Evolutionary conservation across 2,113 vertebrate species (phyloP).

Genomic region (Galeopterus variegatus): DNA sequence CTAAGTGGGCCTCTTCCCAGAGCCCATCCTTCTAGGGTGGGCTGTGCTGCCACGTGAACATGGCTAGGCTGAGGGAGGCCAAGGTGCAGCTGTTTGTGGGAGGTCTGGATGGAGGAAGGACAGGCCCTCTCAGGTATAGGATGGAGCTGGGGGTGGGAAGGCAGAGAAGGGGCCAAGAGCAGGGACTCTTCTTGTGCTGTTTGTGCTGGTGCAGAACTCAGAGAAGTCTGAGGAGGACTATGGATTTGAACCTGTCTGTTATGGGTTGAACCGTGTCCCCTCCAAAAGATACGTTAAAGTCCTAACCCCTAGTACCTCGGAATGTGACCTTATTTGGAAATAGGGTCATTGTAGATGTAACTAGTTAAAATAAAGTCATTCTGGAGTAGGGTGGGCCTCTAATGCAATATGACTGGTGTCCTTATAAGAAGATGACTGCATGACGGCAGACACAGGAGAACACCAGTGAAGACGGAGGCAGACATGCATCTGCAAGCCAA

Average conservation of each 20-base stretch:
- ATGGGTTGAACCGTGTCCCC: background rate
- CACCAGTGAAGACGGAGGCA: background rate
- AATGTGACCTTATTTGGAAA: background rate
- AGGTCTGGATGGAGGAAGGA: background rate
- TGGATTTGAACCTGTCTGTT: background rate
- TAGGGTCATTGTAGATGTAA: background rate
- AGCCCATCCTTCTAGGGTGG: background rate
- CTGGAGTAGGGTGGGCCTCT: background rate
- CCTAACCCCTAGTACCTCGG: background rate
- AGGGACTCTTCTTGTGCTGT: too few relatives aligned
- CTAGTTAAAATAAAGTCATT: background rate
- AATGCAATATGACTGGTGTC: background rate
- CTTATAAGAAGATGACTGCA: background rate
- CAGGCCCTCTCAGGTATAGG: background rate
- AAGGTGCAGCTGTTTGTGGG: background rate
- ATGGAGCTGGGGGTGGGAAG: background rate
- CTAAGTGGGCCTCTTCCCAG: background rate
- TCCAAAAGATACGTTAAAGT: background rate
- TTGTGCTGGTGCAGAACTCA: background rate
- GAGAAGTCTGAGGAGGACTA: background rate
- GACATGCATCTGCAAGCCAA: background rate
- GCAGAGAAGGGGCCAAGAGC: too few relatives aligned
- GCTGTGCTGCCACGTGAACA: fast-evolving
- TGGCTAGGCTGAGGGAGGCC: background rate
- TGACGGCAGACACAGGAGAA: background rate